phyloP scores from a whole-genome alignment of 1,140 invertebrate species.

The Pseudomyrmex flavicornis region DNA sequence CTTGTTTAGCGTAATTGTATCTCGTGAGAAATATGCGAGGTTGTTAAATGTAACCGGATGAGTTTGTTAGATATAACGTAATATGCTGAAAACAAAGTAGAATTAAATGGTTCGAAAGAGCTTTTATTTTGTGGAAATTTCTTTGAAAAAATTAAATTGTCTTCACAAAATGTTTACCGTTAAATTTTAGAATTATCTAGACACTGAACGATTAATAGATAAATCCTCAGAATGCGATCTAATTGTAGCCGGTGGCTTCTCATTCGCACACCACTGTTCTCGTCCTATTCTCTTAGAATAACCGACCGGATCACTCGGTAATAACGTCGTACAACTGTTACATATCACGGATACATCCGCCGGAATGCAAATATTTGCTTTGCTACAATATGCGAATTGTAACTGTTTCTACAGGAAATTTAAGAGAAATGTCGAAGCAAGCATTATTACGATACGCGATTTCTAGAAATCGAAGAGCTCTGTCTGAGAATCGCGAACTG shows the following conservation, averaged over 20 bases:
- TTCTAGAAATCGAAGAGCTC: no score
- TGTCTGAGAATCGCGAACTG: no score
- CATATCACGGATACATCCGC: slow-evolving; percentile 4
- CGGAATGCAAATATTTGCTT: slow-evolving; percentile 35
- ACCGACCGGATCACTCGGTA: background rate
- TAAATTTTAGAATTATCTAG: slow-evolving; percentile 1
- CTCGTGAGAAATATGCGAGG: no score
- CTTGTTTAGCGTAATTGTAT: no score
- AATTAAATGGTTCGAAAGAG: background rate
- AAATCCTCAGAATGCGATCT: slow-evolving; percentile 9
- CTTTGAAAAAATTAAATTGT: no score
- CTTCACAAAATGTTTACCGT: no score
- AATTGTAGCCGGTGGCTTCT: slow-evolving; percentile 19
- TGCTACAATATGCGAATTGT: background rate
- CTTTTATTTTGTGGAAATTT: background rate
- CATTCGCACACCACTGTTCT: background rate
- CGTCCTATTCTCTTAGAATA: slow-evolving; percentile 18
- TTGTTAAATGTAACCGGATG: background rate
- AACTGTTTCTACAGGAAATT: background rate
- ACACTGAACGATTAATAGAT: slow-evolving; percentile 4
- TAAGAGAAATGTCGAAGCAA: background rate
- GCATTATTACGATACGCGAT: background rate
- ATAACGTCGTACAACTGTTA: slow-evolving; percentile 33
- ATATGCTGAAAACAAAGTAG: background rate
- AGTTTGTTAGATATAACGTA: background rate